Base-by-base conservation (phyloP, 2,113 vertebrate genomes). In the Gopherus flavomarginatus region DNA sequence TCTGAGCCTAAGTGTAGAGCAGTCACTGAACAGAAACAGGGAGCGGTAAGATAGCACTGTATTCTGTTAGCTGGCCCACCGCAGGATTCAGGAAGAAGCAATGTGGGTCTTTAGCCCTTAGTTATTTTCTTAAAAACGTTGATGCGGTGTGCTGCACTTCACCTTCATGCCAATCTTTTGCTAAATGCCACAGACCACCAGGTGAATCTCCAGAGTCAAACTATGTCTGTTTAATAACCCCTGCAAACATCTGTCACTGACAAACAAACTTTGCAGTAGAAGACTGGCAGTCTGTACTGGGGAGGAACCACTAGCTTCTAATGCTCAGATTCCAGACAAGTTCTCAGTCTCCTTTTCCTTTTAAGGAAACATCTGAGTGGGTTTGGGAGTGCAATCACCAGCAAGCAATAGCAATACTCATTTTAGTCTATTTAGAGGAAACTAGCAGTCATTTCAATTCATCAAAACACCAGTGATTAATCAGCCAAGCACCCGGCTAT, bases 371-470 rank as follows among this genome's bases (percentile, higher is more conserved):
- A 47, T 98, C 95, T 97, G 95, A 92, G 97, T 94, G 95, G 84
- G 82, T 94, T 95, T 72, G 91, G 95, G 88, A 92, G 95, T 96
- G 42, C 88, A 49, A 90, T 96, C 38, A 93, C 95, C 96, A 95
- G 93, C 95, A 59, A 94, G 96, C 65, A 13, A 88, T 35, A 88
- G 93, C 97, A 93, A 86, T 83, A 81, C 95, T 98, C 96, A 86
- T 97, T 98, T 97, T 92, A 92, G 96, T 97, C 98, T 98, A 97
- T 98, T 98, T 98, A 97, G 97, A 98, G 98, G 97, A 97, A 98
- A 98, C 14, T 21, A 31, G 94, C 93, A 97, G 97, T 96, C 93
- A 95, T 97, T 89, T 97, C 95, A 97, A 94, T 96, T 97, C 96
- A 97, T 96, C 94, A 95, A 97, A 97, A 97, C 97, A 97, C 86